A percentile compares a stretch with the other conserved stretches of the same genome.
Conservation (phyloP, 2,113 vertebrate genomes). For the Bagarius yarrelli region DNA sequence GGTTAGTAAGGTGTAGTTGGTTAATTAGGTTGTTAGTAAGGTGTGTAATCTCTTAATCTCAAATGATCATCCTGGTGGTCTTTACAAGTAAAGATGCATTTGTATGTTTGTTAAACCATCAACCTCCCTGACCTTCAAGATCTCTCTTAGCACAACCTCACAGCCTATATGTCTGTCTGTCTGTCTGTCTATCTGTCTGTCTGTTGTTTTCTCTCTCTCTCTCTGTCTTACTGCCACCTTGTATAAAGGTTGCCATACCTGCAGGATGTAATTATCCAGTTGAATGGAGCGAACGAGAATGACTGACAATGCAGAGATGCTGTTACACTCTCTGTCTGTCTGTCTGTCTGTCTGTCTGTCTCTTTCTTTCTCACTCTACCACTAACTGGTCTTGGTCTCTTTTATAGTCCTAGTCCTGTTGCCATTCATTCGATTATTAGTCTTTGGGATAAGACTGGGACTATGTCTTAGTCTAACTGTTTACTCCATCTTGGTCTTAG, state of each 20-base stretch:
- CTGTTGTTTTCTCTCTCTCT: constrained; percentile 14
- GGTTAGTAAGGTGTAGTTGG: not conserved
- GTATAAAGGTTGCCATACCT: constrained; percentile 53
- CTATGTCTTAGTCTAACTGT: no score
- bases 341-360: not conserved
- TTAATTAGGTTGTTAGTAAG: not conserved
- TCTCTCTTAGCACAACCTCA: constrained; percentile 45
- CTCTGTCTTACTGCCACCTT: constrained; percentile 31
- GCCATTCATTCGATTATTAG: no score
- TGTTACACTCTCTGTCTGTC: not conserved
- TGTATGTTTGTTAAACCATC: not conserved
- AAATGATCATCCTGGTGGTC: not conserved
- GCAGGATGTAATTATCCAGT: constrained; percentile 70
- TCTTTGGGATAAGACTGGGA: no score
- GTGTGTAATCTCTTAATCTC: not conserved
- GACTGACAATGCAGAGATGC: not conserved
- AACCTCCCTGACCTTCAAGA: constrained; percentile 60
- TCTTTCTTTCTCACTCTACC: no score
- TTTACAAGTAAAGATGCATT: not conserved
- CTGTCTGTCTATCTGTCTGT: constrained; percentile 47
- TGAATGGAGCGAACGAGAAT: constrained; percentile 52
- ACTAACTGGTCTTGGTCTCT: constrained; percentile 44
- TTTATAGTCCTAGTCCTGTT: not conserved
- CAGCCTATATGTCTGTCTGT: constrained; percentile 47
- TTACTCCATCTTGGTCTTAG: no score